A percentile compares a stretch with the other conserved stretches of the same genome.
Conservation (phyloP, 2,797 vertebrate genomes). For the Pitangus sulphuratus region DNA sequence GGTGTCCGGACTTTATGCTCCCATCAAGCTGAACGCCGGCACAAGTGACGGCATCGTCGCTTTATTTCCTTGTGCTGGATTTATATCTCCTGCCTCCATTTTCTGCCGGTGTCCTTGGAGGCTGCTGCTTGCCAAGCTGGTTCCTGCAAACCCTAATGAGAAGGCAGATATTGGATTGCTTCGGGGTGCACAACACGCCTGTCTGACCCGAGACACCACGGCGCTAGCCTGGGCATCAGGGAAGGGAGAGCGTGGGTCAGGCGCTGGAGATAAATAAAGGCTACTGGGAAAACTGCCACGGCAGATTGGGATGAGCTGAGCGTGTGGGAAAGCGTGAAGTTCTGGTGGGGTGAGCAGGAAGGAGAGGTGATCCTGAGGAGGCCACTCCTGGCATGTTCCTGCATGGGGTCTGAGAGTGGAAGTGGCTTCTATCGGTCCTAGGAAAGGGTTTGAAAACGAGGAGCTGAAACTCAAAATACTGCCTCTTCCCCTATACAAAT, state of each 20-base stretch:
- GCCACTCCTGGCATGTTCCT: background rate
- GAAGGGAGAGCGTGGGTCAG: fast-evolving
- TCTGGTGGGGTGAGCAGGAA: background rate
- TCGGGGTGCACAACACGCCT: fast-evolving
- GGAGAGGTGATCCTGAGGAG: background rate
- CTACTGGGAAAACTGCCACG: fast-evolving
- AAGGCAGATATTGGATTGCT: background rate
- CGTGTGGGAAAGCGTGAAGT: background rate
- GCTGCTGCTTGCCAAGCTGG: background rate
- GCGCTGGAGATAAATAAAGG: background rate
- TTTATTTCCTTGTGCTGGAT: background rate
- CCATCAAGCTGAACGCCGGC: fast-evolving
- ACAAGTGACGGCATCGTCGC: background rate
- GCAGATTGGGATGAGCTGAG: background rate
- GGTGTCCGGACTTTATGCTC: background rate
- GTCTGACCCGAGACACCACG: background rate
- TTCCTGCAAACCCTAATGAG: background rate
- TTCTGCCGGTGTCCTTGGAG: background rate
- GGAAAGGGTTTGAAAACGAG: background rate
- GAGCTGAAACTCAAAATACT: background rate
- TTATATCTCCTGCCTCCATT: background rate
- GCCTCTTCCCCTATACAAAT: background rate
- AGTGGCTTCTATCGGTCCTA: background rate
- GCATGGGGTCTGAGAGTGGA: background rate
- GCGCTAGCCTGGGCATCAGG: fast-evolving